phyloP scores from a whole-genome alignment of 1,140 invertebrate genomes.

The Zaprionus ghesquierei region DNA sequence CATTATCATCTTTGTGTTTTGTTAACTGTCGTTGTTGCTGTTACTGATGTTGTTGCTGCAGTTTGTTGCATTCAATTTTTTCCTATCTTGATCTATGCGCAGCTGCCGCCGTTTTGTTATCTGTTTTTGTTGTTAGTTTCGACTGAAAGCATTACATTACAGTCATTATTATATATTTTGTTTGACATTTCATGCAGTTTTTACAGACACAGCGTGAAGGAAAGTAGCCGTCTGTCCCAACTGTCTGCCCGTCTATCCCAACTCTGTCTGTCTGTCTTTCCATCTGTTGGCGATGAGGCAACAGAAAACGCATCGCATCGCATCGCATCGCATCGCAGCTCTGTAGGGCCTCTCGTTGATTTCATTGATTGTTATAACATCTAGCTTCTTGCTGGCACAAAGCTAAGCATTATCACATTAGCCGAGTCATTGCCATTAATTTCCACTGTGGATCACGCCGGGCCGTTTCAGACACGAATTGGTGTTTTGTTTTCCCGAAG shows the following conservation, averaged over 20 bases:
- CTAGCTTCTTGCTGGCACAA: conserved; percentile 54
- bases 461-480: not conserved
- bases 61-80: conserved; percentile 46
- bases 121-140: conserved; percentile 18
- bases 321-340: conserved; percentile 3
- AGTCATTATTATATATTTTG: conserved; percentile 66
- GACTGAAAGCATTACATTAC: conserved; percentile 63
- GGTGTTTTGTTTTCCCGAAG: not conserved
- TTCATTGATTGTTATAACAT: conserved; percentile 73
- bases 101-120: conserved; percentile 20
- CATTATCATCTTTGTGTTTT: no score
- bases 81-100: conserved; percentile 17
- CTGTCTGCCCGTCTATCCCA: no score
- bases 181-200: conserved; percentile 31
- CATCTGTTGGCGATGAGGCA: conserved; percentile 47
- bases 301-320: conserved; percentile 55
- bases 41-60: conserved; percentile 38
- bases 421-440: conserved; percentile 59
- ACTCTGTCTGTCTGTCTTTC: not conserved
- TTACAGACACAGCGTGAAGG: not conserved
- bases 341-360: conserved; percentile 48
- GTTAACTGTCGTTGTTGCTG: conserved; percentile 2
- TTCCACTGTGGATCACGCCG: conserved; percentile 13
- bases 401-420: conserved; percentile 65
- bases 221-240: not conserved